Evolutionary conservation across 1,140 invertebrate genomes (phyloP), one percentile per base, ranked within the genome.

Genomic region (Cydia strobilella): DNA sequence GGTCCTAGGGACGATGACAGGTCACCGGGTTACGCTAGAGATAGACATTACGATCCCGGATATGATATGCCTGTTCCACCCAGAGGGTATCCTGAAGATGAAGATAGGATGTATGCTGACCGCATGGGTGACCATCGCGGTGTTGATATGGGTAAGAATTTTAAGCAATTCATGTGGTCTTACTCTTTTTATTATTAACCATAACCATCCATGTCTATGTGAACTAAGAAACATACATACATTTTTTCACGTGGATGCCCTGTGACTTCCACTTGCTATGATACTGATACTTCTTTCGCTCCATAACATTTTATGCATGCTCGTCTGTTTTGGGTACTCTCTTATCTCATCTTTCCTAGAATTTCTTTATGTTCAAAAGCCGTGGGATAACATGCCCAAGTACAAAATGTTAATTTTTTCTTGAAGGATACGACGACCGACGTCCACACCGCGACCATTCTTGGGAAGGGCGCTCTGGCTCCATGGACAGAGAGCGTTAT

Each of bases 401-500:
- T 66, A 71, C 76, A 75, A 42, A 42, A 77, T 75, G 75, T 75
- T 51, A 48, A 18, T n/a, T 48, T 42, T 20, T 59, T 75, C 82
- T 77, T 20, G 45, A 75, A 91, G 91, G 90, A 74, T 93, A 91
- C 74, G 89, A 93, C 80, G 93, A 93, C 25, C 84, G 89, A 15
- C 86, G 85, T 35, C 86, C 88, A 15, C 87, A 85, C 79, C 90
- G 91, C 20, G 92, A 93, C 80, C 89, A 83, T 73, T 91, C 92
- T 0, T 93, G 93, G 93, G 93, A 93, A 73, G 88, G 91, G 4
- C 84, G 92, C 15, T 92, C 92, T 72, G 87, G 88, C 59, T 93
- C 93, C 12, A 82, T 93, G 35, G 93, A 93, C 63, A 86, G 89
- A 62, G 93, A 93, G 35, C 85, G 92, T n/a, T 93, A 93, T 75